phyloP scores from a whole-genome alignment of 1,140 invertebrate genomes.

The Lasioglossum baleicum region DNA sequence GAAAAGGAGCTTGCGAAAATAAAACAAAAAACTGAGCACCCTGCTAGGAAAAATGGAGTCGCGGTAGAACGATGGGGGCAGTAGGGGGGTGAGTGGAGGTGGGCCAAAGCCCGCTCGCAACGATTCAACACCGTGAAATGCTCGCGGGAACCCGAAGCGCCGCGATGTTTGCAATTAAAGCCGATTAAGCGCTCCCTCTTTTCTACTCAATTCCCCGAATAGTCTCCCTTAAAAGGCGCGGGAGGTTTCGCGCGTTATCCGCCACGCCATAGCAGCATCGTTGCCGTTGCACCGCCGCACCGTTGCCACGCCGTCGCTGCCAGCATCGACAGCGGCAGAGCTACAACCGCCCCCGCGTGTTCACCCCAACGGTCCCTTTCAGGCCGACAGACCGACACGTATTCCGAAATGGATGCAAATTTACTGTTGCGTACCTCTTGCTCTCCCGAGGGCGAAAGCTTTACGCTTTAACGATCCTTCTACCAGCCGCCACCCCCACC shows the following conservation, averaged over 20 bases:
- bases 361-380: slow-evolving; percentile 1
- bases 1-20: too few relatives aligned
- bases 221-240: slow-evolving; percentile 32
- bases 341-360: neutral
- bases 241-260: slow-evolving; percentile 22
- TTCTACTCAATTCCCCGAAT: slow-evolving; percentile 52
- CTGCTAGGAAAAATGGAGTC: too few relatives aligned
- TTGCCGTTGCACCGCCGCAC: too few relatives aligned
- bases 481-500: neutral
- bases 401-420: slow-evolving; percentile 44
- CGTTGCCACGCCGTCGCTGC: too few relatives aligned
- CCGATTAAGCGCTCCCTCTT: slow-evolving; percentile 45
- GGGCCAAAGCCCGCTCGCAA: neutral
- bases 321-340: too few relatives aligned
- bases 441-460: slow-evolving; percentile 43
- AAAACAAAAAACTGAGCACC: too few relatives aligned
- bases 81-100: neutral
- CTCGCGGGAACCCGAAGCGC: slow-evolving; percentile 40
- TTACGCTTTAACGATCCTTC: slow-evolving; percentile 45
- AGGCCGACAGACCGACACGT: slow-evolving; percentile 24
- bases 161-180: slow-evolving; percentile 52
- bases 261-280: neutral
- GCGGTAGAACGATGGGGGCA: too few relatives aligned
- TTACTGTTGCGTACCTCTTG: slow-evolving; percentile 34
- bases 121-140: slow-evolving; percentile 45